These are phyloP conservation scores for Crematogaster levior DNA, from an alignment of 2,888 invertebrate genomes.

Conservation along the genomic window DNA sequence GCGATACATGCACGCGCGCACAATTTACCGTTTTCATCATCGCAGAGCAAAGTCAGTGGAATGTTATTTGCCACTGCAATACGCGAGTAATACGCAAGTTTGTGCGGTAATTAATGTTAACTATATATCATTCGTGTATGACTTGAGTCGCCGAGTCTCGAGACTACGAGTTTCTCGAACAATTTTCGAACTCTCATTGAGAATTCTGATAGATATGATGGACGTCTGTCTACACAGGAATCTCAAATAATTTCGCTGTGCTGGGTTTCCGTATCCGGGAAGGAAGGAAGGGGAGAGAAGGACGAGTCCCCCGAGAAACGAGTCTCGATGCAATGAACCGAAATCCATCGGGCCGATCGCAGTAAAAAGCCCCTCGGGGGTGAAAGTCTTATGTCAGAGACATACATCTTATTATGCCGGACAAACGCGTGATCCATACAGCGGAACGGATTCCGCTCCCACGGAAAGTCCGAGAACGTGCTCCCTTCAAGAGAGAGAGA, in stretches of 20 bases:
- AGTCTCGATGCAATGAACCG: not conserved
- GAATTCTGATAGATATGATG: not conserved
- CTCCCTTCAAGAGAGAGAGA: not conserved
- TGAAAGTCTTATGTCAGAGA: conserved; percentile 83
- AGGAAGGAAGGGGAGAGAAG: not conserved
- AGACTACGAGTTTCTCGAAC: conserved; percentile 9
- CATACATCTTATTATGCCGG: conserved; percentile 81
- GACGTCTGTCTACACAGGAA: not conserved
- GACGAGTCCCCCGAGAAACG: not conserved
- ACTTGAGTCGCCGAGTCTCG: conserved; percentile 4
- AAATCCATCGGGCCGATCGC: not conserved
- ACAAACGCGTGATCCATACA: conserved; percentile 76
- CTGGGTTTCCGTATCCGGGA: no score
- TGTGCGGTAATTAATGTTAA: conserved; percentile 9
- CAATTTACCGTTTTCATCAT: conserved; percentile 23
- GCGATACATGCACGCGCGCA: no score
- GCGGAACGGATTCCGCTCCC: conserved; percentile 72
- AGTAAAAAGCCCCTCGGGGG: conserved; percentile 75
- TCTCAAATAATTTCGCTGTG: not conserved
- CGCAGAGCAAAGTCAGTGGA: conserved; percentile 2
- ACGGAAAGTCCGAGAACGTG: conserved; percentile 61
- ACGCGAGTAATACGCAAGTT: not conserved
- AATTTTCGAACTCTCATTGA: not conserved
- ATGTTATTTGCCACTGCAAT: conserved; percentile 11
- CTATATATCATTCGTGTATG: conserved; percentile 17